Conservation (phyloP, 1,140 invertebrate species). For the Drosophila kikkawai region DNA sequence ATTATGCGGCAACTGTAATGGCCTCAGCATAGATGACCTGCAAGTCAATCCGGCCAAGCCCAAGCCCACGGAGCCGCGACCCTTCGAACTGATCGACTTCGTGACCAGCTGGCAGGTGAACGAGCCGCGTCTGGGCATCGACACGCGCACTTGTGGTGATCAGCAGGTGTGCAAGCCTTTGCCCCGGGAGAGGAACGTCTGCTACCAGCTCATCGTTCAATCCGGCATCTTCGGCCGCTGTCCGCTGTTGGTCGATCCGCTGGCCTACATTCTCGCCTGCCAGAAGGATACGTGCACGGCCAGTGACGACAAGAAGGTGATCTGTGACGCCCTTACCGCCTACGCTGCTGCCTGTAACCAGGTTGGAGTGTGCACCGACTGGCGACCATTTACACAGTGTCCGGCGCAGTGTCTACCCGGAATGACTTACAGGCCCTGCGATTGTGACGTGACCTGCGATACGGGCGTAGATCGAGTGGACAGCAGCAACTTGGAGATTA, state of each 20-base stretch:
- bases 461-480: slow-evolving; percentile 16
- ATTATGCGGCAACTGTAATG: slow-evolving; percentile 23
- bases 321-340: slow-evolving; percentile 6
- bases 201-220: slow-evolving; percentile 17
- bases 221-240: slow-evolving; percentile 17
- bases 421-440: slow-evolving; percentile 14
- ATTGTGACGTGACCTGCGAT: slow-evolving; percentile 16
- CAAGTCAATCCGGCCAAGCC: slow-evolving; percentile 3
- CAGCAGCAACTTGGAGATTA: slow-evolving; percentile 2
- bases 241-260: slow-evolving; percentile 12
- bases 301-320: neutral
- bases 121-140: slow-evolving; percentile 14
- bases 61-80: slow-evolving; percentile 2
- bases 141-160: neutral
- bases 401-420: slow-evolving; percentile 9
- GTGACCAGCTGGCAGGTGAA: slow-evolving; percentile 18
- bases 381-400: slow-evolving; percentile 9
- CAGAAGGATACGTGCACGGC: slow-evolving; percentile 17
- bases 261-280: slow-evolving; percentile 16
- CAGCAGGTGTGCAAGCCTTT: slow-evolving; percentile 12
- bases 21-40: slow-evolving; percentile 11
- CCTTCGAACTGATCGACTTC: slow-evolving; percentile 11
- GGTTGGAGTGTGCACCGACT: slow-evolving; percentile 9
- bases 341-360: slow-evolving; percentile 9
- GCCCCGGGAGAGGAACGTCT: slow-evolving; percentile 1